A percentile compares a stretch with the other conserved stretches of the same genome.
Conservation (phyloP, 1,140 invertebrate genomes). For the Drosophila guanche region DNA sequence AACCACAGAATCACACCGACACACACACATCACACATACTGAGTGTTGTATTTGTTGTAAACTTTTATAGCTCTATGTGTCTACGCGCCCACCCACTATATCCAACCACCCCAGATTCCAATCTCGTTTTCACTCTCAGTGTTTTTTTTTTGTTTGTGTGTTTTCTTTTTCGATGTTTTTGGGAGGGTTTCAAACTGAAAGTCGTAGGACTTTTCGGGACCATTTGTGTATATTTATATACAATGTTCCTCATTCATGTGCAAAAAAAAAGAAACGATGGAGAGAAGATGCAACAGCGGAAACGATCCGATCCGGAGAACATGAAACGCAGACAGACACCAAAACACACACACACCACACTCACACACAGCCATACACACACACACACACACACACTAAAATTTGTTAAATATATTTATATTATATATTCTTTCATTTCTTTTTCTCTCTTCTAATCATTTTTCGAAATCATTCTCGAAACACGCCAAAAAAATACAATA, state of each 20-base stretch:
- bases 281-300: slow-evolving; percentile 36
- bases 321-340: slow-evolving; percentile 19
- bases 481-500: slow-evolving; percentile 43
- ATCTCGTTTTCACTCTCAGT: slow-evolving; percentile 39
- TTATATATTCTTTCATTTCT: slow-evolving; percentile 83
- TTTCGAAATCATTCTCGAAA: slow-evolving; percentile 80
- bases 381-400: slow-evolving; percentile 64
- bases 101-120: slow-evolving; percentile 26
- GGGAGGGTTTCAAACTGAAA: too few species aligned
- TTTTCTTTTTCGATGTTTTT: too few species aligned
- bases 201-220: slow-evolving; percentile 12
- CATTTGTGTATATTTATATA: slow-evolving; percentile 26
- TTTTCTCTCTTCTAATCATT: slow-evolving; percentile 83
- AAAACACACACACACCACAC: slow-evolving; percentile 38
- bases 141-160: neutral
- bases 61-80: slow-evolving; percentile 63
- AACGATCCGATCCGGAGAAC: slow-evolving; percentile 29
- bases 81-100: slow-evolving; percentile 25
- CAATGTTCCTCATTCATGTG: slow-evolving; percentile 41
- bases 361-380: slow-evolving; percentile 12
- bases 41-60: slow-evolving; percentile 69
- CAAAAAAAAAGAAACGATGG: neutral
- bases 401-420: slow-evolving; percentile 83
- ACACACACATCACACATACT: slow-evolving; percentile 37
- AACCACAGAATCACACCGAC: slow-evolving; percentile 17